Conservation (phyloP, 2,797 vertebrate species). For the Argentina silus region DNA sequence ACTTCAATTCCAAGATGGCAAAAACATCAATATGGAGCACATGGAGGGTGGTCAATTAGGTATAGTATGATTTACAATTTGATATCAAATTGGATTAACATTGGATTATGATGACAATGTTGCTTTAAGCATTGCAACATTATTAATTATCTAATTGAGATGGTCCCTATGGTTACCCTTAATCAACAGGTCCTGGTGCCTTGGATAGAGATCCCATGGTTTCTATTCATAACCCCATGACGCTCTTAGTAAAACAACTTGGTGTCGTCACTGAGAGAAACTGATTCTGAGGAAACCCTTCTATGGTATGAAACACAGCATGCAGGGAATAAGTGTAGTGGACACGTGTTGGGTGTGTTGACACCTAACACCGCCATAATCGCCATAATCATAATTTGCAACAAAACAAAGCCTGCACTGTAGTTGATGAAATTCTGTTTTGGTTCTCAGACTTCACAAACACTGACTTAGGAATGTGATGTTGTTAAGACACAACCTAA, state of each 20-base stretch:
- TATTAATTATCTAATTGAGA: background rate
- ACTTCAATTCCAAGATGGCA: too few relatives aligned
- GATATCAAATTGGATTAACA: too few relatives aligned
- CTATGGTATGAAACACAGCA: too few relatives aligned
- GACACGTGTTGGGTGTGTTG: slow-evolving; percentile 16
- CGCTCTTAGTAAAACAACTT: background rate
- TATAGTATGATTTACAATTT: too few relatives aligned
- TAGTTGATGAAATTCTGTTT: slow-evolving; percentile 25
- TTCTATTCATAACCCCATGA: background rate
- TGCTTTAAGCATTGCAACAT: too few relatives aligned
- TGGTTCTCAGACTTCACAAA: slow-evolving; percentile 13
- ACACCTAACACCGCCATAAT: slow-evolving; percentile 54
- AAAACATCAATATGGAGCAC: too few relatives aligned
- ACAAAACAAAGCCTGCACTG: slow-evolving; percentile 65
- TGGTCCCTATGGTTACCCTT: too few relatives aligned
- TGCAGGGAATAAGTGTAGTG: background rate
- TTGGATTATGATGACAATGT: too few relatives aligned
- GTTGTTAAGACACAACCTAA: background rate
- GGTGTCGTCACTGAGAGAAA: background rate
- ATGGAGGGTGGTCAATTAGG: too few relatives aligned
- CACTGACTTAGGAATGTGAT: too few relatives aligned
- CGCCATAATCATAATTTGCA: slow-evolving; percentile 59
- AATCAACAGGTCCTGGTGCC: too few relatives aligned
- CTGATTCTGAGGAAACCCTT: too few relatives aligned
- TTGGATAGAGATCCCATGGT: background rate